Percentiles rank a stretch among this genome's conserved stretches.
Evolutionary conservation across 1,140 invertebrate species (phyloP).

Genomic region (Temnothorax nylanderi): DNA sequence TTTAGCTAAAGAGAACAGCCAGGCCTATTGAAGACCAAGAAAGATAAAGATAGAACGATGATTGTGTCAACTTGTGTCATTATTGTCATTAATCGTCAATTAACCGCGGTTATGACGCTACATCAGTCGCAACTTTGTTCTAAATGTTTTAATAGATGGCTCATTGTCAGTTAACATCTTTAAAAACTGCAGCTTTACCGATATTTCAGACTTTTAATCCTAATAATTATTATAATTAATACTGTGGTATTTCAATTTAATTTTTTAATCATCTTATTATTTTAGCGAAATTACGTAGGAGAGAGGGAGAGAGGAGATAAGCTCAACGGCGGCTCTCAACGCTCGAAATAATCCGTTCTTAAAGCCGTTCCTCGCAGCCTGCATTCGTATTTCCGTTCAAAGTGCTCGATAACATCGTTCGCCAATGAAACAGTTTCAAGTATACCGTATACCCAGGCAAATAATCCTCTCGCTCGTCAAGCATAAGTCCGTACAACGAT

Average conservation of each 20-base stretch:
- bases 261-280: neutral
- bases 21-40: too few relatives aligned
- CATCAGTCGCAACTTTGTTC: neutral
- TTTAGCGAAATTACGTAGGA: neutral
- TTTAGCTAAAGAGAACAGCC: too few relatives aligned
- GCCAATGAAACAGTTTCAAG: neutral
- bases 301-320: neutral
- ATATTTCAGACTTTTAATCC: neutral
- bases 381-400: neutral
- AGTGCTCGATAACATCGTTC: neutral
- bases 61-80: too few relatives aligned
- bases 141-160: neutral
- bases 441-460: neutral
- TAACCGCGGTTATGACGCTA: neutral
- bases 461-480: neutral
- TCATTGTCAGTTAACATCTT: neutral
- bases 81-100: neutral
- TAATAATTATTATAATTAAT: conserved; percentile 4
- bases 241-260: neutral
- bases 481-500: neutral
- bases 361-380: neutral
- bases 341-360: neutral
- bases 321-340: neutral
- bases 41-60: too few relatives aligned
- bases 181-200: neutral